Base-by-base conservation (phyloP, 2,797 vertebrate genomes). In the Cryptoblepharus egeriae region DNA sequence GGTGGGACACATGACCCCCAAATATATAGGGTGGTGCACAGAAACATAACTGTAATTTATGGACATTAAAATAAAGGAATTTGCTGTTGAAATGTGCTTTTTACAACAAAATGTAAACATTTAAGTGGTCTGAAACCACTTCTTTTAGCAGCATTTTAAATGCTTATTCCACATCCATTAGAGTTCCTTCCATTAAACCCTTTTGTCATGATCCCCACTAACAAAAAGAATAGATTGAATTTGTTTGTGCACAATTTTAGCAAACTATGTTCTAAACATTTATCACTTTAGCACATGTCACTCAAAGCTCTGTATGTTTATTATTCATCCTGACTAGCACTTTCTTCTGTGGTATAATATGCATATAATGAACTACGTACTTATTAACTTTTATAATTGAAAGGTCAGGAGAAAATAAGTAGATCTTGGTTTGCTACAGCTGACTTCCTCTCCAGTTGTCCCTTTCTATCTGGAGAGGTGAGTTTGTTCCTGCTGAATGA, bases 381-480 rank as follows among this genome's bases (percentile, higher is more conserved):
- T 8, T 58, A 22, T 64, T 64, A 88, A 52, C 49, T 52, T 28
- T 57, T 24, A 2, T 28, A 55, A 61, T 63, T 42, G 78, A 1
- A 37, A 84, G 79, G 52, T 70, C 72, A 85, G 82, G 55, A 88
- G 16, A 35, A 87, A 83, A 82, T 64, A 28, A 80, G 63, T 30
- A 84, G 72, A 67, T 64, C 28, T 1, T 1, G 5, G 79, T 58
- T 75, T 4, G 5, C 30, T 76, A 69, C 39, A 7, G 58, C 76
- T 84, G 45, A 82, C 86, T 88, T 77, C 65, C 26, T 77, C 24
- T 69, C 75, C 5, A 1, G 10, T 58, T 83, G 87, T 88, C 77
- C 81, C 80, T 91, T 88, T 80, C 81, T 76, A 63, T 79, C 39
- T 58, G 60, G 63, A 82, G 71, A 81, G 39, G 74, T 57, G 65